These are phyloP conservation scores for Paramisgurnus dabryanus DNA, from an alignment of 2,113 vertebrate species.

Conservation along the genomic window DNA sequence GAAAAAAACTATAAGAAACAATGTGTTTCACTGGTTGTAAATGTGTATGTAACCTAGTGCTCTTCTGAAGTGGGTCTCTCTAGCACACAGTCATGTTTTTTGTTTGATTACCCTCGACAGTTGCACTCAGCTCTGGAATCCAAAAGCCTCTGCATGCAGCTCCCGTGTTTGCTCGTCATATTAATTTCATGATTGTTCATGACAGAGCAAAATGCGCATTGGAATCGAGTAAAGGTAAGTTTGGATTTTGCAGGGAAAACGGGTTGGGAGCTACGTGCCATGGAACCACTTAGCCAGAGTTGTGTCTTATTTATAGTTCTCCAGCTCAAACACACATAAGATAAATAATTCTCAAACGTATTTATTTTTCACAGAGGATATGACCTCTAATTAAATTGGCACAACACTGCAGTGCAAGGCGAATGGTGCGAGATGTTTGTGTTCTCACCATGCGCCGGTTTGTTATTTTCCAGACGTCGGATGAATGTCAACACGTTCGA, in stretches of 20 bases:
- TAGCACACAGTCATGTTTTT: slow-evolving; percentile 31
- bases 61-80: slow-evolving; percentile 27
- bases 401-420: not conserved
- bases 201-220: slow-evolving; percentile 58
- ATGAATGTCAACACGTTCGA: slow-evolving; percentile 37
- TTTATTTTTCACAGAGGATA: slow-evolving; percentile 26
- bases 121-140: slow-evolving; percentile 57
- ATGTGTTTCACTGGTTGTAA: slow-evolving; percentile 6
- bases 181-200: slow-evolving; percentile 64
- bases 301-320: slow-evolving; percentile 31
- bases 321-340: not conserved
- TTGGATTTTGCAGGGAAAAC: slow-evolving; percentile 27
- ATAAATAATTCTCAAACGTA: slow-evolving; percentile 24
- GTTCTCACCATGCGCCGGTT: not conserved
- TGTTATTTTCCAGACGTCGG: slow-evolving; percentile 21
- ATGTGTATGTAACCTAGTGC: slow-evolving; percentile 16
- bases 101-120: slow-evolving; percentile 60
- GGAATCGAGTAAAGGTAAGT: slow-evolving; percentile 42
- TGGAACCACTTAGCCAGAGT: slow-evolving; percentile 7
- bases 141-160: slow-evolving; percentile 58
- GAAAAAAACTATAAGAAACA: slow-evolving; percentile 30
- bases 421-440: not conserved
- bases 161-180: slow-evolving; percentile 59
- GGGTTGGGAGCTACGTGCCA: slow-evolving; percentile 7
- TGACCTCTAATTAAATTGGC: slow-evolving; percentile 18